Conservation (phyloP, 2,888 invertebrate genomes). For the Sarcophaga rosellei region DNA sequence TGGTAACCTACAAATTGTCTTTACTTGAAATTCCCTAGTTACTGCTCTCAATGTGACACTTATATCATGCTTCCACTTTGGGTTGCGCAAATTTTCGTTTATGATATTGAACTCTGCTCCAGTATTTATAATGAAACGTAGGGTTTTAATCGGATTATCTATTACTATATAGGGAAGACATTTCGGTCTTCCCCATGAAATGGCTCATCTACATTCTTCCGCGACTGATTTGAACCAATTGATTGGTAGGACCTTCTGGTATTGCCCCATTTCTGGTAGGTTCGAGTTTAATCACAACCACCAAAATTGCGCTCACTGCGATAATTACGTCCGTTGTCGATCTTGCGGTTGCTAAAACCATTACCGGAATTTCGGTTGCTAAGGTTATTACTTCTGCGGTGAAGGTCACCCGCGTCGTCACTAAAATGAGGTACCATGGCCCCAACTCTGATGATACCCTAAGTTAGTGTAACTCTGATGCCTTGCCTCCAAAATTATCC, state of each 20-base stretch:
- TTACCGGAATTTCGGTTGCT: background rate
- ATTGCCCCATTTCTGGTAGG: too few relatives aligned
- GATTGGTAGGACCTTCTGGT: too few relatives aligned
- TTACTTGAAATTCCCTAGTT: background rate
- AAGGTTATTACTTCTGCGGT: background rate
- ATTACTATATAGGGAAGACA: background rate
- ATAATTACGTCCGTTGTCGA: background rate
- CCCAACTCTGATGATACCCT: too few relatives aligned
- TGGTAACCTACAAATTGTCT: slow-evolving; percentile 9
- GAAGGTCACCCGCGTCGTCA: too few relatives aligned
- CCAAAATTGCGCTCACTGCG: background rate
- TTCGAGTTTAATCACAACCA: background rate
- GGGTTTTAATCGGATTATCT: background rate
- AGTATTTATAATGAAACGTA: too few relatives aligned
- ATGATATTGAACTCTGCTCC: background rate
- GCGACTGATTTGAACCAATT: too few relatives aligned
- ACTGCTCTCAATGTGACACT: background rate
- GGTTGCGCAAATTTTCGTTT: background rate
- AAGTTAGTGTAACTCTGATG: background rate
- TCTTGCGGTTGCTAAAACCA: background rate
- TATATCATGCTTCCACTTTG: background rate
- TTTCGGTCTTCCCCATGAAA: background rate
- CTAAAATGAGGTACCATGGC: too few relatives aligned
- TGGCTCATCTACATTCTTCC: background rate
- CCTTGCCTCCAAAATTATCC: background rate